Evolutionary conservation across 1,140 invertebrate species (phyloP).

Genomic region (Leptinotarsa undecemlineata): DNA sequence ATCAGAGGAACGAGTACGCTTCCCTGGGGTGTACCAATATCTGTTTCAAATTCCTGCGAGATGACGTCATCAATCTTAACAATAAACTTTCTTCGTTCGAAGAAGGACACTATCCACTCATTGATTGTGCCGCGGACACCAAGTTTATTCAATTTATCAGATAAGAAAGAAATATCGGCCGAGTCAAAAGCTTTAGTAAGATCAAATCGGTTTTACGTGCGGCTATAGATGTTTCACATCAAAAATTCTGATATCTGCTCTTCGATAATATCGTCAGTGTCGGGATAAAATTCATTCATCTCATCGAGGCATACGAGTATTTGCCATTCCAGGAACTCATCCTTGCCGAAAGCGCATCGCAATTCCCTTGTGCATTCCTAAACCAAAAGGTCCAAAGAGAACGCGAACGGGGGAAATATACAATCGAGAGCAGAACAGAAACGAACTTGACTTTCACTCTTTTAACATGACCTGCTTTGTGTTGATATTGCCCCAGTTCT

Average conservation of each 20-base stretch:
- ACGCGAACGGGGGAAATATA: background rate
- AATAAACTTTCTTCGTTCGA: too few relatives aligned
- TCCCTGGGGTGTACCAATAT: too few relatives aligned
- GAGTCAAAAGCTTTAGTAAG: background rate
- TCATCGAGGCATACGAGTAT: background rate
- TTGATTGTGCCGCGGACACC: background rate
- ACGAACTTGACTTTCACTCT: slow-evolving; percentile 7
- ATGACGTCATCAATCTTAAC: too few relatives aligned
- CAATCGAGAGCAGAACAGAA: background rate
- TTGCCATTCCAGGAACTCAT: background rate
- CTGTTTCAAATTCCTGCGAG: too few relatives aligned
- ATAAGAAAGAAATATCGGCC: background rate
- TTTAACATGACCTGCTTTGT: background rate
- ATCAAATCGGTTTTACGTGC: background rate
- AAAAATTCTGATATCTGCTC: background rate
- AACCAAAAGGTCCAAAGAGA: background rate
- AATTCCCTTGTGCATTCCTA: background rate
- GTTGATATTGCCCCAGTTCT: slow-evolving; percentile 5
- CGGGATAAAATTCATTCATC: background rate
- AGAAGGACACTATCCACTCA: too few relatives aligned
- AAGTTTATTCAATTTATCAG: too few relatives aligned
- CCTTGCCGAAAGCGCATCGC: background rate
- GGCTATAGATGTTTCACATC: background rate
- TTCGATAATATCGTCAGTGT: background rate
- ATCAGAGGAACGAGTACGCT: too few relatives aligned